phyloP scores from a whole-genome alignment of 2,888 invertebrate species.

The Meiosimyza decipiens region DNA sequence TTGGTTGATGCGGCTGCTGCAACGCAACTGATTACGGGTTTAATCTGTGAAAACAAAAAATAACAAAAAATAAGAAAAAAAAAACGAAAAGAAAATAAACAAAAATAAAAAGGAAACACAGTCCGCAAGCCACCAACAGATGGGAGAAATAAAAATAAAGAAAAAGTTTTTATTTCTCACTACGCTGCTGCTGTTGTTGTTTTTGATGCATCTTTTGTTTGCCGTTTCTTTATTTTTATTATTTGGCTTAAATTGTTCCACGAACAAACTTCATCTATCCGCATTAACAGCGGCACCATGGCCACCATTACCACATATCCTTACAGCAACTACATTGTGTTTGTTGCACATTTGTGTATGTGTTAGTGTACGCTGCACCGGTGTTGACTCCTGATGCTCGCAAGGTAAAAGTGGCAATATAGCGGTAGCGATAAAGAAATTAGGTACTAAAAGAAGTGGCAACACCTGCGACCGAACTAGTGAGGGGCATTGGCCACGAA shows the following conservation, averaged over 20 bases:
- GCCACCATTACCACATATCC: not conserved
- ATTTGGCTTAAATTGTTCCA: constrained; percentile 4
- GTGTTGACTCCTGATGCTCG: not conserved
- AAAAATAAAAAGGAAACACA: no score
- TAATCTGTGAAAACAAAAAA: constrained; percentile 3
- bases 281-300: not conserved
- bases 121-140: no score
- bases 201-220: not conserved
- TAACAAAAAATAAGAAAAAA: no score
- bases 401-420: not conserved
- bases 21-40: constrained; percentile 11
- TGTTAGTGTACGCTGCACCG: not conserved
- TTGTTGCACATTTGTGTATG: no score
- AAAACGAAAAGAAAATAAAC: no score
- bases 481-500: not conserved
- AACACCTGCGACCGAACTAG: constrained; percentile 5
- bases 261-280: constrained; percentile 20
- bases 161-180: constrained; percentile 23
- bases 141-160: not conserved
- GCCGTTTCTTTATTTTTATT: not conserved
- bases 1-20: constrained; percentile 1
- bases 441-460: not conserved
- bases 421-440: constrained; percentile 11
- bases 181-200: not conserved
- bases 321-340: no score